Conservation (phyloP, 2,113 vertebrate genomes). For the Vidua chalybeata region DNA sequence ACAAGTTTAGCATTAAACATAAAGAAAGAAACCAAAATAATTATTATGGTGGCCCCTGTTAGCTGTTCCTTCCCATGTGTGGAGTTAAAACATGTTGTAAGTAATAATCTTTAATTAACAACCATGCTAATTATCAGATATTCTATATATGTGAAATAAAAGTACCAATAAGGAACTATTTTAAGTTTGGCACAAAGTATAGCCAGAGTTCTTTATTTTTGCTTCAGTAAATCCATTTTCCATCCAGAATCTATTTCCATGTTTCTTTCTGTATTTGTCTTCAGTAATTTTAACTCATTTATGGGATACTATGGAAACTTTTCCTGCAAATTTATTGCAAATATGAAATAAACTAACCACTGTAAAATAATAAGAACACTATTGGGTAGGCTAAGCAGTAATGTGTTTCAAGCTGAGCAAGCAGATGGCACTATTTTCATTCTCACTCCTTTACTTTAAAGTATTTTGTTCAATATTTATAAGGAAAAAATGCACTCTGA, state of each 20-base stretch:
- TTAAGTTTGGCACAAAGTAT: background rate
- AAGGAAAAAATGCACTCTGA: background rate
- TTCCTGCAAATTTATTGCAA: background rate
- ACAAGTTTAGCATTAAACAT: background rate
- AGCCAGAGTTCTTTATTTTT: background rate
- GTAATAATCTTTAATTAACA: background rate
- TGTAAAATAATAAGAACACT: background rate
- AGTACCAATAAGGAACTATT: background rate
- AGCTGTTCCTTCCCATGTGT: background rate
- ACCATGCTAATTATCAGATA: background rate
- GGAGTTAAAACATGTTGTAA: background rate
- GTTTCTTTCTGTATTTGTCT: background rate
- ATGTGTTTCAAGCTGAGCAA: constrained; percentile 5
- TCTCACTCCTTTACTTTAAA: background rate
- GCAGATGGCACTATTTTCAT: constrained; percentile 37
- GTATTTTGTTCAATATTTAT: background rate
- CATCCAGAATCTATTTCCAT: background rate
- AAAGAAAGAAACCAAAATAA: background rate
- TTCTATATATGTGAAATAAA: background rate
- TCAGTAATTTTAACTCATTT: background rate
- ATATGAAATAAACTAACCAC: background rate
- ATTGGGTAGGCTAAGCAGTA: background rate
- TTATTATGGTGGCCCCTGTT: background rate
- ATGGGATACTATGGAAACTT: background rate
- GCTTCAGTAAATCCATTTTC: background rate